A percentile compares a stretch with the other conserved stretches of the same genome.
Conservation (phyloP, 1,140 invertebrate species). For the Pygmarrhopalites habei region DNA sequence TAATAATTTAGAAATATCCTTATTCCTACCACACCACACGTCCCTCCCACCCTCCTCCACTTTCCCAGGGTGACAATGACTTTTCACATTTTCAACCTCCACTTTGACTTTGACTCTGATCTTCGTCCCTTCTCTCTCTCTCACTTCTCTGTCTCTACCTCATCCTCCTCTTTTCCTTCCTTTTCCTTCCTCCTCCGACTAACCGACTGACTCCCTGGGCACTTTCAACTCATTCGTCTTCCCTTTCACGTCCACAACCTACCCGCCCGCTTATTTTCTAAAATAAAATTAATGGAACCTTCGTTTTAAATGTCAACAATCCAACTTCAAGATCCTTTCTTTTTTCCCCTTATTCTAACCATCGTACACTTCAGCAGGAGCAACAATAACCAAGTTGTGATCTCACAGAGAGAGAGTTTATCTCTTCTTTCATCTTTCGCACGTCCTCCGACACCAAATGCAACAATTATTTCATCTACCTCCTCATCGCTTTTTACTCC, state of each 20-base stretch:
- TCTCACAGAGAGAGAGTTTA: too few species aligned
- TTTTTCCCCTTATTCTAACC: too few species aligned
- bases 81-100: constrained; percentile 14
- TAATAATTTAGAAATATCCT: constrained; percentile 25
- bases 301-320: constrained; percentile 11
- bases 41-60: neutral
- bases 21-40: too few species aligned
- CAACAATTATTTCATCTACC: too few species aligned
- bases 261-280: neutral
- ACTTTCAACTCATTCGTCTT: constrained; percentile 7
- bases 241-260: neutral
- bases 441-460: too few species aligned
- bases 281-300: constrained; percentile 8
- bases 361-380: too few species aligned
- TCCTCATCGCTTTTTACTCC: too few species aligned
- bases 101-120: neutral
- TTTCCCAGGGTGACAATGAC: constrained; percentile 19
- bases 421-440: too few species aligned
- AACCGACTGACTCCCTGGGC: neutral
- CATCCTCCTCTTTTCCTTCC: neutral
- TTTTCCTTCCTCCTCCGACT: neutral
- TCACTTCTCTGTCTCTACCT: neutral
- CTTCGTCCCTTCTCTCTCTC: neutral
- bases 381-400: too few species aligned
- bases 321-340: neutral